phyloP scores from a whole-genome alignment of 2,888 invertebrate genomes.

The Dryobotodes eremita region DNA sequence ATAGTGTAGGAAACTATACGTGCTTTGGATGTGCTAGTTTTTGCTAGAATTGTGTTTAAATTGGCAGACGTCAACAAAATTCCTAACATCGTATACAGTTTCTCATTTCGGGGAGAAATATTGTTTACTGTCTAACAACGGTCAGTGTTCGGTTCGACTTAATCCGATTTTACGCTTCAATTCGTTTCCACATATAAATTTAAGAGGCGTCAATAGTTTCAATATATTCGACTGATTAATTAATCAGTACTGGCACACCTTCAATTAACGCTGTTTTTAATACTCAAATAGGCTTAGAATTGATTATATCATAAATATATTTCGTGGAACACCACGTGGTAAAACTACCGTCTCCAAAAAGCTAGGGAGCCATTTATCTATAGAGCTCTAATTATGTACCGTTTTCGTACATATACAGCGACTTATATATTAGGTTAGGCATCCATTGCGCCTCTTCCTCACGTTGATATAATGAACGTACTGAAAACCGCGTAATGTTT shows the following conservation, averaged over 20 bases:
- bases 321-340: not conserved
- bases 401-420: not conserved
- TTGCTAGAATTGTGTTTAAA: not conserved
- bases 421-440: constrained; percentile 19
- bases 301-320: not conserved
- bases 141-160: not conserved
- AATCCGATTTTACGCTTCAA: not conserved
- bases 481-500: constrained; percentile 71
- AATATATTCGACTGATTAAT: not conserved
- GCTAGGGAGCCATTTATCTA: not conserved
- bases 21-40: not conserved
- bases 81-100: not conserved
- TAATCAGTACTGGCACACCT: not conserved
- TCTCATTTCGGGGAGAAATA: not conserved
- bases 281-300: not conserved
- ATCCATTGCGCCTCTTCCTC: constrained; percentile 60
- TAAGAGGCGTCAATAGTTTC: not conserved
- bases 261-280: not conserved
- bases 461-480: constrained; percentile 58
- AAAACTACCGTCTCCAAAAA: not conserved
- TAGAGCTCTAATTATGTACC: not conserved
- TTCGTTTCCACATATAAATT: not conserved
- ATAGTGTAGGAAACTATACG: not conserved
- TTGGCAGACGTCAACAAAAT: too few species aligned
- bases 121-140: not conserved